These are phyloP conservation scores for Pterobdella sp. DNA, from an alignment of 2,888 invertebrate species.

Conservation along the genomic window DNA sequence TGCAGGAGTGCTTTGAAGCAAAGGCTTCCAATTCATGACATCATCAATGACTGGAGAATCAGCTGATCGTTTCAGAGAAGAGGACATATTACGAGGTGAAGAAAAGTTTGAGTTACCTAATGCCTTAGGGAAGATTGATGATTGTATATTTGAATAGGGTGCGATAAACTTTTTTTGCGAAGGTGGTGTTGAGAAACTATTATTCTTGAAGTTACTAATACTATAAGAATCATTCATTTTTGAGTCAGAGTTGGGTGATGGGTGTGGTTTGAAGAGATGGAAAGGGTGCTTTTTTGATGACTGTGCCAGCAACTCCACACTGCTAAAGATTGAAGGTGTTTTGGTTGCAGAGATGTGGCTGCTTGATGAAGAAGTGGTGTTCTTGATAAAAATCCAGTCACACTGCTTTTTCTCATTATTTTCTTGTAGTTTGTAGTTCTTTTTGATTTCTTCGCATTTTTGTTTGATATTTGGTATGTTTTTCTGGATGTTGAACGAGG, in stretches of 20 bases:
- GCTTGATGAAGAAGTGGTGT: too few species aligned
- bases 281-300: background rate
- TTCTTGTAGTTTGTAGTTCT: background rate
- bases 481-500: background rate
- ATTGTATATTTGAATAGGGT: too few species aligned
- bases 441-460: background rate
- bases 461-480: background rate
- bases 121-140: too few species aligned
- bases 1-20: background rate
- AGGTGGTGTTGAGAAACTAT: too few species aligned
- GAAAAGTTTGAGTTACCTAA: too few species aligned
- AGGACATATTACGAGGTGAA: background rate
- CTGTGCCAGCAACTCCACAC: conserved; percentile 21
- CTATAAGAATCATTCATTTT: too few species aligned
- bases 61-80: background rate
- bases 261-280: background rate
- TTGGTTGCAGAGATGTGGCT: background rate
- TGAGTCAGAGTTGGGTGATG: background rate
- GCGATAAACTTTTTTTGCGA: too few species aligned
- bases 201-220: too few species aligned
- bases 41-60: background rate
- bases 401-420: too few species aligned
- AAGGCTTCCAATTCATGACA: background rate
- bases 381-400: too few species aligned
- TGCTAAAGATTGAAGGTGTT: conserved; percentile 19